Evolutionary conservation across 2,888 invertebrate species (phyloP), one percentile per base, ranked within the genome.

Genomic region (Malthinus flaveolus): DNA sequence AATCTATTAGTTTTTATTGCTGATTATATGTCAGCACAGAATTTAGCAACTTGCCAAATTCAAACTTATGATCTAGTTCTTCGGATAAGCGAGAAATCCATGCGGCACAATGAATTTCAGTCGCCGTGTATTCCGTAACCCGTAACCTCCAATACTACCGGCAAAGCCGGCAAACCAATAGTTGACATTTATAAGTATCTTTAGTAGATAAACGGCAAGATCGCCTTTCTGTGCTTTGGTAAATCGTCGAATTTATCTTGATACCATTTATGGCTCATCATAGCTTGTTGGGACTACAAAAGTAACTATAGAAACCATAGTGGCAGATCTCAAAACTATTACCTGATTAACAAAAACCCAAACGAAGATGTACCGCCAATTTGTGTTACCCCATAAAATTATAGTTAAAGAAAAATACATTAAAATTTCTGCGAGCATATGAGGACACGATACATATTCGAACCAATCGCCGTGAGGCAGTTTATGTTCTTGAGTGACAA

Each of bases 271-370:
- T 95, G 93, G 45, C 86, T 85, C 51, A 90, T 79, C 61, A 89
- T 76, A n/a, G 89, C 88, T 45, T 85, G 85, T 71, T 87, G 50
- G 31, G 42, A 52, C 59, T 59, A 34, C 44, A 54, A 56, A 34
- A 34, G 7, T n/a, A 34, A n/a, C 8, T 33, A 7, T 34, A n/a
- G 34, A 9, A 9, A n/a, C 34, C 3, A 34, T 3, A 10, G 7
- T n/a, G 6, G 2, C 5, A 23, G 5, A 23, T 23, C 23, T 5
- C 34, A 34, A 34, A n/a, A 1, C n/a, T 10, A 7, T 13, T 49
- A 60, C 88, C 85, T 95, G 95, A 80, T 93, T 93, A 9, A 80
- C 78, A 8, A 88, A 64, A 12, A 93, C 91, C 91, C 92, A 94
- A 7, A 85, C 64, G 57, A 87, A 85, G 8, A 91, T 83, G 64